Conservation (phyloP, 2,113 vertebrate genomes). For the Planiliza haematocheilus region DNA sequence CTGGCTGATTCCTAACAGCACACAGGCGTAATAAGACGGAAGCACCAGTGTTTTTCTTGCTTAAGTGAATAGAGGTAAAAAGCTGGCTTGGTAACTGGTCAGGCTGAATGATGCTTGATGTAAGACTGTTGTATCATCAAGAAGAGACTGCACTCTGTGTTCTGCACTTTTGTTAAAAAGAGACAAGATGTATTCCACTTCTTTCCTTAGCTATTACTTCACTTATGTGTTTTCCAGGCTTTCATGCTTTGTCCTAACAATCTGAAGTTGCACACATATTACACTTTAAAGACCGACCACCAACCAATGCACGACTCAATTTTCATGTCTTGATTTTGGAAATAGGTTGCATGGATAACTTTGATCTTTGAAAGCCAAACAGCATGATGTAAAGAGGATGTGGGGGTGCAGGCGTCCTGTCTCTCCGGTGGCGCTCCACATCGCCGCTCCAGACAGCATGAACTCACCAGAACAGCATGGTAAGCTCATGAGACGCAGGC, state of each 20-base stretch:
- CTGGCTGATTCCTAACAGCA: neutral
- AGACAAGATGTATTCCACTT: constrained; percentile 11
- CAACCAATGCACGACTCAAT: neutral
- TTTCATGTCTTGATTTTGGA: neutral
- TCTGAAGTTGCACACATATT: constrained; percentile 15
- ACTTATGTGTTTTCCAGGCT: constrained; percentile 49
- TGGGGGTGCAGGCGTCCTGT: constrained; percentile 26
- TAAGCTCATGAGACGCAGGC: constrained; percentile 71
- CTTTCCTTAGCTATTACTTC: constrained; percentile 12
- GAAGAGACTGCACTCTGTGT: neutral
- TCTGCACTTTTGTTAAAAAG: neutral
- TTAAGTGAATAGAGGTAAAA: constrained; percentile 21
- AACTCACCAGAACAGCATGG: constrained; percentile 70
- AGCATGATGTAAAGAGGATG: constrained; percentile 25
- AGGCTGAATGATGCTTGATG: constrained; percentile 31
- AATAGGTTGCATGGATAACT: neutral
- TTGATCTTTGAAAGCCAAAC: constrained; percentile 16
- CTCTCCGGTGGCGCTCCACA: constrained; percentile 21
- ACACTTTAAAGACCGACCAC: neutral
- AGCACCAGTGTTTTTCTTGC: neutral
- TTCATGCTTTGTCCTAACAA: constrained; percentile 16
- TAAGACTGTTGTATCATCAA: constrained; percentile 21
- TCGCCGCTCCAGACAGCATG: constrained; percentile 52
- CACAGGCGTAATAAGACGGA: neutral
- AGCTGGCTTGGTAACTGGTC: constrained; percentile 1